Conservation (phyloP, 2,797 vertebrate genomes). For the Pipistrellus pygmaeus region DNA sequence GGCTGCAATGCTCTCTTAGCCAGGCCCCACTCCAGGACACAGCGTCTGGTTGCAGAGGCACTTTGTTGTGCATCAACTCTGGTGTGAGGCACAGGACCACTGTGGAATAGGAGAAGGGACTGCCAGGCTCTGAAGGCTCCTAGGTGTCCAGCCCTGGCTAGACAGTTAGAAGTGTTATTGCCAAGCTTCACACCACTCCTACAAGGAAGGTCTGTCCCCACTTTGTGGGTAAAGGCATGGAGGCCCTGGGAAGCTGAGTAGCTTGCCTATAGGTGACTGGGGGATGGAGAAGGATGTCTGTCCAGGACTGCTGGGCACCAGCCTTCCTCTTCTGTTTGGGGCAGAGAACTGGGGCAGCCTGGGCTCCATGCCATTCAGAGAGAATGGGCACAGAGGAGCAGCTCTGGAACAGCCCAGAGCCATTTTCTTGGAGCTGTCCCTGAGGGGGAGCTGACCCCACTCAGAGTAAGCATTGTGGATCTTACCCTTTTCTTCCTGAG, state of each 20-base stretch:
- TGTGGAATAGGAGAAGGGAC: background rate
- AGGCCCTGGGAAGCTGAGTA: background rate
- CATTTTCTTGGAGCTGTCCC: background rate
- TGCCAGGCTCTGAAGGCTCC: background rate
- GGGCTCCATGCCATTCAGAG: background rate
- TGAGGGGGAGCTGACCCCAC: background rate
- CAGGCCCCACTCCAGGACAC: background rate
- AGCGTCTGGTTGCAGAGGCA: background rate
- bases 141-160: background rate
- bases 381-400: background rate
- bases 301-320: background rate
- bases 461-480: accelerated
- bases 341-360: background rate
- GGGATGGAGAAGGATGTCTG: accelerated
- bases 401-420: background rate
- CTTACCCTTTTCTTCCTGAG: accelerated
- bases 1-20: background rate
- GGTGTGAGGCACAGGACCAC: background rate
- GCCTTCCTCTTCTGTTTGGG: background rate
- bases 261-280: background rate
- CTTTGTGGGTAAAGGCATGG: background rate
- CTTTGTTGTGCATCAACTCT: background rate
- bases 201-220: background rate
- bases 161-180: background rate
- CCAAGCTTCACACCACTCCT: background rate